Percentiles rank a stretch among this genome's conserved stretches.
These are phyloP conservation scores for Escarpia spicata DNA, from an alignment of 2,888 invertebrate species.

Conservation along the genomic window DNA sequence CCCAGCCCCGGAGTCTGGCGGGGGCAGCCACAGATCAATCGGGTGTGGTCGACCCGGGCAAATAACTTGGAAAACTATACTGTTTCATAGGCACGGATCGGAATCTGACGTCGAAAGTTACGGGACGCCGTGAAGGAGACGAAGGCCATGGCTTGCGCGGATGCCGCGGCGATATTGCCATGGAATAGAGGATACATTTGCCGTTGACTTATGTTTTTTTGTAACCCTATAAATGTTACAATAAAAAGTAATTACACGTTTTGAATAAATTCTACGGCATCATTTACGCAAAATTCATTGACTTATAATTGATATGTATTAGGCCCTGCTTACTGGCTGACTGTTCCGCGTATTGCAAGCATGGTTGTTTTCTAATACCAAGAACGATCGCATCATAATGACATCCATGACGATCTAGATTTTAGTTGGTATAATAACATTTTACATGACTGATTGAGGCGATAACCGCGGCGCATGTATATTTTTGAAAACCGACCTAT, in stretches of 20 bases:
- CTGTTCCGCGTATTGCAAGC: background rate
- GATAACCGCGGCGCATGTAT: background rate
- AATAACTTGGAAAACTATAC: constrained; percentile 7
- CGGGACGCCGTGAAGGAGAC: background rate
- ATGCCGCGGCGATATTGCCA: background rate
- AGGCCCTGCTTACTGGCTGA: background rate
- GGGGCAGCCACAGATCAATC: background rate
- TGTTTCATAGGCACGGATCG: constrained; percentile 2
- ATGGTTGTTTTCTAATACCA: background rate
- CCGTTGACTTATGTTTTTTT: background rate
- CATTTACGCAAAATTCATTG: background rate
- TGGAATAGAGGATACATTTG: background rate
- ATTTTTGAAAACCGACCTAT: background rate
- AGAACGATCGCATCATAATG: background rate
- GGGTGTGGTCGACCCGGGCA: constrained; percentile 12
- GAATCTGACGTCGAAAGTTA: background rate
- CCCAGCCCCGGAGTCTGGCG: background rate
- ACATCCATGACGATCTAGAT: background rate
- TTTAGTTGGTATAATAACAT: background rate
- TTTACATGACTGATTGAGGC: background rate
- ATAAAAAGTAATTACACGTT: background rate
- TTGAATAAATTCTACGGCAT: background rate
- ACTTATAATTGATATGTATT: background rate
- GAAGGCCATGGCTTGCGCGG: background rate
- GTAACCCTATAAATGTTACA: background rate